Percentiles rank a stretch among this genome's conserved stretches.
Evolutionary conservation across 2,797 vertebrate species (phyloP).

Genomic region (Harpagifer antarcticus): DNA sequence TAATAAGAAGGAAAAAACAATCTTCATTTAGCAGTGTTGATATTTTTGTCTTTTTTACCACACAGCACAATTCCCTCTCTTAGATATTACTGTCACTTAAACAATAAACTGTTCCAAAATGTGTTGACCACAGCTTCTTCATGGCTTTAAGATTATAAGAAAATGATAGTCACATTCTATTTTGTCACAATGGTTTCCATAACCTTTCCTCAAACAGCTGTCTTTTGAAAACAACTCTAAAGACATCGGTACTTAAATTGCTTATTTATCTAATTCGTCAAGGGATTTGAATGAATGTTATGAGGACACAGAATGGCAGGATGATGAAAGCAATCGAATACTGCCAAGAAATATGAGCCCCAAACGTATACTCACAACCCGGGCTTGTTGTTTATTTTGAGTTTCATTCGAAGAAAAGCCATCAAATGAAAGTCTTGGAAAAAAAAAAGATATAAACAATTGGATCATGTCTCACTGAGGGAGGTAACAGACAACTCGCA

Average conservation of each 20-base stretch:
- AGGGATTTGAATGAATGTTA: conserved; percentile 58
- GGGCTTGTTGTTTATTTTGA: conserved; percentile 56
- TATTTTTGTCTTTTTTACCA: neutral
- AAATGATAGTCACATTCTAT: conserved; percentile 18
- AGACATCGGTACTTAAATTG: conserved; percentile 46
- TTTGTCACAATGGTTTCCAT: conserved; percentile 9
- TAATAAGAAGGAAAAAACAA: neutral
- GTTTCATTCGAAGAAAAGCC: conserved; percentile 40
- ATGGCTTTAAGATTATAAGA: conserved; percentile 9
- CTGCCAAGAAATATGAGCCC: conserved; percentile 52
- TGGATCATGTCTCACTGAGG: conserved; percentile 43
- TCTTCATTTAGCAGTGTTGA: neutral
- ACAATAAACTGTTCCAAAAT: conserved; percentile 35
- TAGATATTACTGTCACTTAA: conserved; percentile 23
- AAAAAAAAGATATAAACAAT: conserved; percentile 12
- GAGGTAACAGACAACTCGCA: conserved; percentile 59
- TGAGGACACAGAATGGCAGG: conserved; percentile 53
- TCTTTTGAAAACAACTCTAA: conserved; percentile 28
- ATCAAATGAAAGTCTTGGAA: conserved; percentile 33
- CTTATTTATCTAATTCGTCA: conserved; percentile 72
- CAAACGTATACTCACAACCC: conserved; percentile 27
- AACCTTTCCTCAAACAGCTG: conserved; percentile 45
- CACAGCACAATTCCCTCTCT: conserved; percentile 14
- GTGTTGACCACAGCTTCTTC: conserved; percentile 11
- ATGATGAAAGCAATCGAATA: conserved; percentile 62